Evolutionary conservation across 1,140 invertebrate genomes (phyloP), one percentile per base, ranked within the genome.

Genomic region (Brachionus koreanus): DNA sequence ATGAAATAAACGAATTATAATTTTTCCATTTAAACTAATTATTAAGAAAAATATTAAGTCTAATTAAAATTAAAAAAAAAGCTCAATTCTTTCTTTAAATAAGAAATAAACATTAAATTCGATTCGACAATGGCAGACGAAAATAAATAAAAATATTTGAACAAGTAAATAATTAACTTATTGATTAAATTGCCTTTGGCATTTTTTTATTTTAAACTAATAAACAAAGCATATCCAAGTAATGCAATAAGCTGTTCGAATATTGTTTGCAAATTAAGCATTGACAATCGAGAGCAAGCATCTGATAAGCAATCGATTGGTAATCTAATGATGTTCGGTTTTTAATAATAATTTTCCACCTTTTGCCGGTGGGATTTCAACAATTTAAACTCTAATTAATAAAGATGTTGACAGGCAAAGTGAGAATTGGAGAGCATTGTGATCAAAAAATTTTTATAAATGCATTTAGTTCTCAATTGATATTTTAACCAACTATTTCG

Each of bases 111-210:
- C 7, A 23, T 25, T 74, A 25, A 35, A 74, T 46, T 74, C 43
- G 9, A 74, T 74, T 74, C 25, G 37, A 35, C 19, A 74, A 25
- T 46, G 19, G 25, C 19, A 74, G n/a, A 3, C 25, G 63, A 67
- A 67, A 67, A 23, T 35, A 67, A 35, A 10, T 5, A 46, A 43
- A 46, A 43, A 74, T 46, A 46, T 37, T 42, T 72, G 67, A 72
- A 72, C 67, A 72, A 72, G 67, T 42, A 46, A 74, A 74, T 74
- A 74, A 74, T 74, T 74, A 29, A 74, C 69, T 74, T 74, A 74
- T 74, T 74, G 29, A 74, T 74, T 74, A 74, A 46, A 74, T 74
- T 74, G 69, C 69, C 25, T 74, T 74, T 46, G 69, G 69, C 69
- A 25, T 23, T 69, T 69, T n/a, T 69, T 29, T 29, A 29, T 37